These are phyloP conservation scores for Eremobia ochroleuca DNA, from an alignment of 2,888 invertebrate genomes.

Conservation along the genomic window DNA sequence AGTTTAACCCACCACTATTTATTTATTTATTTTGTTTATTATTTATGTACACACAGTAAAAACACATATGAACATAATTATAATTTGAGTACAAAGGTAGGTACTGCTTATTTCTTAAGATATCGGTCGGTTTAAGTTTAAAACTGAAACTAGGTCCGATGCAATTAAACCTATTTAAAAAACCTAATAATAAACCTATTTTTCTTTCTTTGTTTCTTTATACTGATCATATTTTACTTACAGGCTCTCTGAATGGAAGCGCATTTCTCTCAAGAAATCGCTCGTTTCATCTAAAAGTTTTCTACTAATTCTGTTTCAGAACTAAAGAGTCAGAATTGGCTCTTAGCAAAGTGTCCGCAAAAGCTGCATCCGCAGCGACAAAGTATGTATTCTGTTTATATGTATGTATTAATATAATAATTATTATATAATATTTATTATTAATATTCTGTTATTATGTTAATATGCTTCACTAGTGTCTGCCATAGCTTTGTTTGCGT, in stretches of 20 bases:
- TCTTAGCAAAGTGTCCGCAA: constrained; percentile 63
- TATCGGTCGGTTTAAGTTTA: background rate
- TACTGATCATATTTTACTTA: background rate
- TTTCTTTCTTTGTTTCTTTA: too few species aligned
- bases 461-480: background rate
- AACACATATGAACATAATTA: too few species aligned
- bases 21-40: too few species aligned
- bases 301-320: constrained; percentile 66
- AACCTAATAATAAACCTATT: too few species aligned
- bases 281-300: background rate
- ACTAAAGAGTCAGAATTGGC: constrained; percentile 76
- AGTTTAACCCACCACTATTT: background rate
- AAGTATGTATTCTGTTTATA: constrained; percentile 75
- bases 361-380: constrained; percentile 55
- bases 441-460: too few species aligned
- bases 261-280: background rate
- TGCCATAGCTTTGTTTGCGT: background rate
- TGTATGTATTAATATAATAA: too few species aligned
- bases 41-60: too few species aligned
- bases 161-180: too few species aligned
- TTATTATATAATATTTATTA: too few species aligned
- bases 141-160: background rate
- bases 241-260: background rate
- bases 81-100: too few species aligned
- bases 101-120: too few species aligned